Percentiles rank a stretch among this genome's conserved stretches.
Evolutionary conservation across 2,113 vertebrate species (phyloP).

Genomic region (Gymnobelideus leadbeateri): DNA sequence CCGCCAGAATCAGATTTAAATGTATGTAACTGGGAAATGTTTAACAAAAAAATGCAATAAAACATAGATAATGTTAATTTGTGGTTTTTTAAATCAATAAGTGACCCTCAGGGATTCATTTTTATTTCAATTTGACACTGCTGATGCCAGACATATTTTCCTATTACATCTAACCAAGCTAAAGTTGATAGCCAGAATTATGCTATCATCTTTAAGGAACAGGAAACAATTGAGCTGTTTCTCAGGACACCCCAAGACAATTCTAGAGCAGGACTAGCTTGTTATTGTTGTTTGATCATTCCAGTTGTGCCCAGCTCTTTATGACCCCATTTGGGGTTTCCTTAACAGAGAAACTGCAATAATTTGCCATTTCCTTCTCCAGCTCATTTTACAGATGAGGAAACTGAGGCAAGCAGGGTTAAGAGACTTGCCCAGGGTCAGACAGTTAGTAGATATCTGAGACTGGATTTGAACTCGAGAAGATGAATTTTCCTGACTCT

Average conservation of each 20-base stretch:
- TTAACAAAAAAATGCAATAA: not conserved
- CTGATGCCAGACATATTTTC: conserved; percentile 10
- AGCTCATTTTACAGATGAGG: too few relatives aligned
- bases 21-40: not conserved
- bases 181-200: conserved; percentile 8
- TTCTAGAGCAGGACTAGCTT: not conserved
- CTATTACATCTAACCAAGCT: not conserved
- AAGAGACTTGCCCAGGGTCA: not conserved
- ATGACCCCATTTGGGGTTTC: not conserved
- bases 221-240: not conserved
- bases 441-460: not conserved
- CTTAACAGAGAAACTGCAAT: not conserved
- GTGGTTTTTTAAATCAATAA: not conserved
- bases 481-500: not conserved
- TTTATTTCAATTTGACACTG: not conserved
- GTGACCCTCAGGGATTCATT: not conserved
- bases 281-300: not conserved
- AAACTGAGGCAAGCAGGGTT: too few relatives aligned
- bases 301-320: not conserved
- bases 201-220: not conserved
- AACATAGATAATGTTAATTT: not conserved
- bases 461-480: not conserved
- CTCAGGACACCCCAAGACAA: not conserved
- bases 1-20: not conserved
- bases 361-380: not conserved